These are phyloP conservation scores for Hydrocynus forskahlii DNA, from an alignment of 2,797 vertebrate genomes.

Conservation along the genomic window DNA sequence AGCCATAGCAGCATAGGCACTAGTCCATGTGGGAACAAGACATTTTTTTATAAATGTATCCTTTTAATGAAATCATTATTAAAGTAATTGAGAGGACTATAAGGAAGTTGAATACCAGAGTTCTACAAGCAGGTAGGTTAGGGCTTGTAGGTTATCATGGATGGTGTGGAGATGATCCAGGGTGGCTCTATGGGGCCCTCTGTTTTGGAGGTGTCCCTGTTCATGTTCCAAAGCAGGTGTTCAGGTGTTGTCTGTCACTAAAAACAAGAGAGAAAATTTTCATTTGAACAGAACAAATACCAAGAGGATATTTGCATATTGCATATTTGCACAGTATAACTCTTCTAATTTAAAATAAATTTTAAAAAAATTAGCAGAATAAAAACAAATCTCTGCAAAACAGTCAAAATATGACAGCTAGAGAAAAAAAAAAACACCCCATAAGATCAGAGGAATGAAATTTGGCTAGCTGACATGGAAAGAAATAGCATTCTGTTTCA, in stretches of 20 bases:
- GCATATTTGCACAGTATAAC: background rate
- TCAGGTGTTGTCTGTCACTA: background rate
- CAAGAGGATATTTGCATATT: background rate
- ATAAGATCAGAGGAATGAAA: conserved; percentile 46
- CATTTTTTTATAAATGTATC: conserved; percentile 73
- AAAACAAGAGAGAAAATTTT: background rate
- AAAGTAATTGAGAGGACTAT: conserved; percentile 65
- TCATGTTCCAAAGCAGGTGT: background rate
- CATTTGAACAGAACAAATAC: background rate
- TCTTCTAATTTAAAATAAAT: background rate
- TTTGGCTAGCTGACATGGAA: conserved; percentile 56
- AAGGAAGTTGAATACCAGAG: conserved; percentile 57
- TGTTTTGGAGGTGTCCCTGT: background rate
- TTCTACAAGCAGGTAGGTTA: background rate
- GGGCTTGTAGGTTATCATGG: conserved; percentile 7
- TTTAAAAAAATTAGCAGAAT: background rate
- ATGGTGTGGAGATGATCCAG: conserved; percentile 7
- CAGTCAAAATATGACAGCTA: conserved; percentile 23
- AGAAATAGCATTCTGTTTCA: conserved; percentile 53
- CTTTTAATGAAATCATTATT: conserved; percentile 78
- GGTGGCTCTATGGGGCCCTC: background rate
- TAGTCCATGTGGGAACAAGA: conserved; percentile 64
- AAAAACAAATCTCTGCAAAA: background rate
- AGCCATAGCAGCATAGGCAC: conserved; percentile 52
- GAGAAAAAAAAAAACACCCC: conserved; percentile 25